phyloP scores from a whole-genome alignment of 1,140 invertebrate genomes.

The Leguminivora glycinivorella region DNA sequence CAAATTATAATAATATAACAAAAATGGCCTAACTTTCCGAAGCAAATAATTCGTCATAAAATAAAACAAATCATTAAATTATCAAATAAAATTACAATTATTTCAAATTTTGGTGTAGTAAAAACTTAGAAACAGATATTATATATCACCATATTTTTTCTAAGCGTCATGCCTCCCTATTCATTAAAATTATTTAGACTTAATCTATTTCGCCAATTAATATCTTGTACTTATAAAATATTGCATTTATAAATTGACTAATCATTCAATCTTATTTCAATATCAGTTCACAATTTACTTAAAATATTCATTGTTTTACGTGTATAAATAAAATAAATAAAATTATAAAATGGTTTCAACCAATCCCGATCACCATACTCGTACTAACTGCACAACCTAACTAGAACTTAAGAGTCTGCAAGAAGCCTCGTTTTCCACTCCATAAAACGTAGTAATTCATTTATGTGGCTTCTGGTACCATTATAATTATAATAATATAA shows the following conservation, averaged over 20 bases:
- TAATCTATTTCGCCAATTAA: neutral
- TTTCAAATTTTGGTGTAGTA: neutral
- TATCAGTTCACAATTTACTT: neutral
- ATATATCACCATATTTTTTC: neutral
- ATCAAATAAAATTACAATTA: neutral
- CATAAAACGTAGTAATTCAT: too few species aligned
- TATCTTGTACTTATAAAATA: neutral
- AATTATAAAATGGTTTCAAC: neutral
- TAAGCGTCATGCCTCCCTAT: neutral
- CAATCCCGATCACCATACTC: neutral
- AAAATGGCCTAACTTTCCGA: neutral
- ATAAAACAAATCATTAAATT: neutral
- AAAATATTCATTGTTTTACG: neutral
- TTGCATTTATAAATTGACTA: neutral
- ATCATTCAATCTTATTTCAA: neutral
- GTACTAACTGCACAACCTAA: neutral
- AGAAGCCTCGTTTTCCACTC: too few species aligned
- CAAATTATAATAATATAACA: neutral
- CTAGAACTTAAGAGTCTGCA: neutral
- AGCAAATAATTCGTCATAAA: neutral
- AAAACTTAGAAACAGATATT: neutral
- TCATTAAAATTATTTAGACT: neutral
- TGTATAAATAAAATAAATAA: neutral
- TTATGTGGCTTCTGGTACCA: too few species aligned
- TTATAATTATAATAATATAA: too few species aligned